Percentiles rank a stretch among this genome's conserved stretches.
Evolutionary conservation across 53 echinoderm and acorn worm species (phyloP).

Genomic region (Henricia sp.): DNA sequence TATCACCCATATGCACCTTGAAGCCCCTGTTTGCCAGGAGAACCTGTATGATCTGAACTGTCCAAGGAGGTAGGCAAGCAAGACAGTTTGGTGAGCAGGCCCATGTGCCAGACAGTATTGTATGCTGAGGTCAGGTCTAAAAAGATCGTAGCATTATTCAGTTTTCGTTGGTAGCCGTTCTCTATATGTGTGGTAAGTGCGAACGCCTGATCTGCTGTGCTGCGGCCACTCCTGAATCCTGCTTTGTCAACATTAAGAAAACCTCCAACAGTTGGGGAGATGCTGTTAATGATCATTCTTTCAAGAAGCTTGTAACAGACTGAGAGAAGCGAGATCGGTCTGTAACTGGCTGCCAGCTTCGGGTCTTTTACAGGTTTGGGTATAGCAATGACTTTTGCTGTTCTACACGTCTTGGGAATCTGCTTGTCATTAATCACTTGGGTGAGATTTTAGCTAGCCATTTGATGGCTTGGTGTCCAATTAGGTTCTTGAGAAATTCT

Average conservation of each 20-base stretch:
- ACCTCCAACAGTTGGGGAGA: background rate
- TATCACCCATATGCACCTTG: background rate
- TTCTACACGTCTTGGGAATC: slow-evolving; percentile 2
- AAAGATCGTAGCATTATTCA: background rate
- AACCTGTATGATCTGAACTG: background rate
- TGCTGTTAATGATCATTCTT: background rate
- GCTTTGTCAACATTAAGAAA: background rate
- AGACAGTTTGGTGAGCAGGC: background rate
- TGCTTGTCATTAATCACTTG: background rate
- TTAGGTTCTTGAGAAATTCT: slow-evolving; percentile 36
- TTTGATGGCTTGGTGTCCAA: background rate
- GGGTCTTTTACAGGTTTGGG: background rate
- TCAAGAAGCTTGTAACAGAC: background rate
- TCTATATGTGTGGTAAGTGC: slow-evolving; percentile 20
- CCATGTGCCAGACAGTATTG: slow-evolving; percentile 28
- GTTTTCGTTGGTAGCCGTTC: background rate
- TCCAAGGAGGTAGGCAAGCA: background rate
- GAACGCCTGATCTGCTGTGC: no score
- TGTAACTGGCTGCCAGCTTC: background rate
- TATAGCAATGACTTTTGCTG: background rate
- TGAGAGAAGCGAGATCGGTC: background rate
- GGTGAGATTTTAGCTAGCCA: slow-evolving; percentile 21
- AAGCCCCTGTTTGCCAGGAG: background rate
- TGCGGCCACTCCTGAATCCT: background rate
- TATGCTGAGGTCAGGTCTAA: slow-evolving; percentile 18